Evolutionary conservation across 2,797 vertebrate genomes (phyloP).

Genomic region (Pyrocephalus nanus): DNA sequence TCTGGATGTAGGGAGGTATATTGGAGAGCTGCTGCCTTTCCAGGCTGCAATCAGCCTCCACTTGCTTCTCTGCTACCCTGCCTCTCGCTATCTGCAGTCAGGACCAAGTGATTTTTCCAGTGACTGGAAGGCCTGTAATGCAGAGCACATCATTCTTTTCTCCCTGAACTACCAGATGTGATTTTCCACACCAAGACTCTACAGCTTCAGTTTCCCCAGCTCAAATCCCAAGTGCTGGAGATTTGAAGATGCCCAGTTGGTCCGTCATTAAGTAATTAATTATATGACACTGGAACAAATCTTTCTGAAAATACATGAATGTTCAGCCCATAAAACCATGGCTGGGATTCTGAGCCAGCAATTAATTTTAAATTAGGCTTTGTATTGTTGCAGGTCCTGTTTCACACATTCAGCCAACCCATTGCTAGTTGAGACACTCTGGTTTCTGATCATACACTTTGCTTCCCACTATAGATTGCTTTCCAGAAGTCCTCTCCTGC

Average conservation of each 20-base stretch:
- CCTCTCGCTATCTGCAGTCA: not conserved
- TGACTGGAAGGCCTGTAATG: not conserved
- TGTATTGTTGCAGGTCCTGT: not conserved
- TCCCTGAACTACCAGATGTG: not conserved
- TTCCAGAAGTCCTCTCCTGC: not conserved
- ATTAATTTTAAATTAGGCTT: conserved; percentile 3
- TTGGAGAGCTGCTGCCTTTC: not conserved
- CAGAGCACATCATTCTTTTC: not conserved
- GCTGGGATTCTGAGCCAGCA: not conserved
- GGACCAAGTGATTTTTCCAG: not conserved
- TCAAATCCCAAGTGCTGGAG: not conserved
- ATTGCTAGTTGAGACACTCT: not conserved
- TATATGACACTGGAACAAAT: not conserved
- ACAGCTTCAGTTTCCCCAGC: not conserved
- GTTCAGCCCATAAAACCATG: not conserved
- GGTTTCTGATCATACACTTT: not conserved
- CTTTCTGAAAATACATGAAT: not conserved
- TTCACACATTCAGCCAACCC: not conserved
- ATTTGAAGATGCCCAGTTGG: not conserved
- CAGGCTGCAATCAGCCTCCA: not conserved
- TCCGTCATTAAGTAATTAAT: not conserved
- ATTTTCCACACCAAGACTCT: not conserved
- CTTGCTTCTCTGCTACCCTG: not conserved
- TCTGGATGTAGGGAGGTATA: not conserved
- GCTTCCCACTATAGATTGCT: not conserved